phyloP scores from a whole-genome alignment of 64 coral and sea anemone species.

The Acropora tenuis region DNA sequence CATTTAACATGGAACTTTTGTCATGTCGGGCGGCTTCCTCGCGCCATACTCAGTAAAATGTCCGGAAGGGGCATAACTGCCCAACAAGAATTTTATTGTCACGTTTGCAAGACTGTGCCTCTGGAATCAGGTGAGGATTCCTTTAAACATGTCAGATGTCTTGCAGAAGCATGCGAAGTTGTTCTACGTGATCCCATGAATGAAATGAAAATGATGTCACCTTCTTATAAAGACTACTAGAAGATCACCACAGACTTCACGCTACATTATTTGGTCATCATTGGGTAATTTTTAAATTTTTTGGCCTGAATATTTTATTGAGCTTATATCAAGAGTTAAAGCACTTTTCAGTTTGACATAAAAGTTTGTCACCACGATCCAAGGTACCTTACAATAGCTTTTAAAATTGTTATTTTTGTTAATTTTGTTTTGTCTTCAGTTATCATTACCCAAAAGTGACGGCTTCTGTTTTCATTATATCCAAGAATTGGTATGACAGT shows the following conservation, averaged over 20 bases:
- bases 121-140: neutral
- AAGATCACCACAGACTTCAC: conserved; percentile 17
- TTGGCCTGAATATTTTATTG: neutral
- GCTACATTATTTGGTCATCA: conserved; percentile 18
- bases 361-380: no score
- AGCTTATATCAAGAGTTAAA: no score
- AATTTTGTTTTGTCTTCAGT: no score
- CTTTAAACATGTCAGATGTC: neutral
- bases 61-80: conserved; percentile 31
- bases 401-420: no score
- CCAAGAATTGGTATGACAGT: no score
- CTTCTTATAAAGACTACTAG: neutral
- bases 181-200: neutral
- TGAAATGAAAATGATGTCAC: neutral
- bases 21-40: conserved; percentile 28
- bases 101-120: conserved; percentile 25
- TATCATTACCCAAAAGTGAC: no score
- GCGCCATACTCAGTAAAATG: neutral
- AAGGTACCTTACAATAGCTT: no score
- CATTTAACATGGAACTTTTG: no score
- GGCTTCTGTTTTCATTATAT: no score
- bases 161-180: conserved; percentile 27
- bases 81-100: conserved; percentile 22
- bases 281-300: conserved; percentile 19
- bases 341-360: neutral